Conservation (phyloP, 2,888 invertebrate species). For the Mythimna albipuncta region DNA sequence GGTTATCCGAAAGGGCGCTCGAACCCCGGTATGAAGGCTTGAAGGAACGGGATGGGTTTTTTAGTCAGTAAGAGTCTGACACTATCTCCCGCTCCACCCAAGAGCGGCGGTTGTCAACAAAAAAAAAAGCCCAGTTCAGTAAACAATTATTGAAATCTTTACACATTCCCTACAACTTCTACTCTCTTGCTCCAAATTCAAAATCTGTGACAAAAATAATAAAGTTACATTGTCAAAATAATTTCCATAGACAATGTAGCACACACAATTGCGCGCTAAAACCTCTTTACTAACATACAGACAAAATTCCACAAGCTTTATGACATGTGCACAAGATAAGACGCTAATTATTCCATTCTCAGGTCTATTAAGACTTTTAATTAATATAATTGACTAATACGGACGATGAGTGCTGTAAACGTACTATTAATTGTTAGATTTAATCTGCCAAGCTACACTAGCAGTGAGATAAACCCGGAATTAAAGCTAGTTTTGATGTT, state of each 20-base stretch:
- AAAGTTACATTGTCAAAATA: constrained; percentile 16
- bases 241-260: constrained; percentile 27
- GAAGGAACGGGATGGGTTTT: no score
- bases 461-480: constrained; percentile 26
- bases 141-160: no score
- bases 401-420: constrained; percentile 53
- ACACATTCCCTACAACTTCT: no score
- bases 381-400: constrained; percentile 64
- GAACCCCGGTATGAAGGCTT: no score
- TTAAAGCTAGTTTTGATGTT: constrained; percentile 9
- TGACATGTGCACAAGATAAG: constrained; percentile 55
- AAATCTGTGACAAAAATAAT: no score
- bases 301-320: constrained; percentile 50
- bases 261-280: constrained; percentile 5
- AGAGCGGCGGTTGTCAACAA: no score
- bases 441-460: constrained; percentile 39
- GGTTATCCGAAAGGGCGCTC: no score
- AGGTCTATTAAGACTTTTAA: constrained; percentile 63
- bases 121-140: no score
- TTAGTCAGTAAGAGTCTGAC: no score
- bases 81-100: no score
- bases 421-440: constrained; percentile 55
- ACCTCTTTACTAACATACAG: not conserved
- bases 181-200: not conserved
- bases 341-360: constrained; percentile 58